These are phyloP conservation scores for Umimayanthus chanpuru DNA, from an alignment of 92 coral and sea anemone genomes.

Conservation along the genomic window DNA sequence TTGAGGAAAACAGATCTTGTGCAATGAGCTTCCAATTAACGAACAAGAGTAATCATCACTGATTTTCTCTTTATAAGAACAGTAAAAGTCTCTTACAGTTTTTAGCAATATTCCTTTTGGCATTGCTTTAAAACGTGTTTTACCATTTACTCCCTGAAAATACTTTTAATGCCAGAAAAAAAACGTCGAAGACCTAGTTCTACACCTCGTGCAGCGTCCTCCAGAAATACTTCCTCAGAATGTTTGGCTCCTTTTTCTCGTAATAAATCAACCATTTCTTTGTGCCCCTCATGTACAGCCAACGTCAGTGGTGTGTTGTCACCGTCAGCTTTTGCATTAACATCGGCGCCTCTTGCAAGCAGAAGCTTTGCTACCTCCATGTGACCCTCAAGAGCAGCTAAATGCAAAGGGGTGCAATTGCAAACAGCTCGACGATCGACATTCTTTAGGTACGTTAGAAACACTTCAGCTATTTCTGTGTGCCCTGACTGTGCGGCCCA, in stretches of 20 bases:
- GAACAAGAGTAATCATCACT: no score
- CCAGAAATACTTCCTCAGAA: background rate
- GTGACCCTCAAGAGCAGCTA: background rate
- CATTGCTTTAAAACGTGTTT: no score
- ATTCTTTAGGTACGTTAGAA: background rate
- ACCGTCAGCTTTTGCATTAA: background rate
- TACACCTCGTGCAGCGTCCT: background rate
- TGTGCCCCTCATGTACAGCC: background rate
- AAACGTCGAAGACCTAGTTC: background rate
- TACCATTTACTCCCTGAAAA: background rate
- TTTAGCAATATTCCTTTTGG: no score
- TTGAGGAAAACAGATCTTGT: no score
- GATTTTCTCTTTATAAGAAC: no score
- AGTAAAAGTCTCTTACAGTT: no score
- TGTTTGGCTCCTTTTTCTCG: background rate
- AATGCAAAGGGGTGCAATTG: background rate
- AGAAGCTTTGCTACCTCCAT: background rate
- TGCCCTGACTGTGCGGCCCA: background rate
- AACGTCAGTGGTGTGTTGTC: background rate
- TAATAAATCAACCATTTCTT: background rate
- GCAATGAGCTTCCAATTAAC: no score
- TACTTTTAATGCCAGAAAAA: background rate
- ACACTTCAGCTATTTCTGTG: background rate
- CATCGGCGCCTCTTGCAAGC: background rate
- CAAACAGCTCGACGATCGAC: background rate